Conservation (phyloP, 1,140 invertebrate genomes). For the Panulirus ornatus region DNA sequence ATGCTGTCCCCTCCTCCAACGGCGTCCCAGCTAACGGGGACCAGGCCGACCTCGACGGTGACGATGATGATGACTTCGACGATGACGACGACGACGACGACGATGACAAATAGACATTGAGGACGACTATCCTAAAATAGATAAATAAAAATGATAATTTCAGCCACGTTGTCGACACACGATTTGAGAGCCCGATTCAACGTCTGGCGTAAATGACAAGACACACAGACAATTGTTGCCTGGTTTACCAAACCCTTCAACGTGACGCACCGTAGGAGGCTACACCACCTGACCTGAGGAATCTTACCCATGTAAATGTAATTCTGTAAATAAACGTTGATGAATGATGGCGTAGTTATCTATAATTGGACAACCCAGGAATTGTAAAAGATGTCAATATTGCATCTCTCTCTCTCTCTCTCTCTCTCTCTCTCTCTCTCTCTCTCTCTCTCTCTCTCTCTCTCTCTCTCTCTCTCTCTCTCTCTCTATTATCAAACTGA, state of each 20-base stretch:
- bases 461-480: neutral
- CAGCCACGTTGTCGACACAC: too few species aligned
- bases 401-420: neutral
- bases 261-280: too few species aligned
- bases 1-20: slow-evolving; percentile 54
- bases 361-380: neutral
- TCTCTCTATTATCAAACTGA: neutral
- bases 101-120: neutral
- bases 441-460: slow-evolving; percentile 1
- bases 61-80: slow-evolving; percentile 31
- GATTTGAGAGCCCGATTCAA: too few species aligned
- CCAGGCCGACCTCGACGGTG: slow-evolving; percentile 50
- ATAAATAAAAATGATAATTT: neutral
- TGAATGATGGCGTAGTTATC: neutral
- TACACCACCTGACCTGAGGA: neutral
- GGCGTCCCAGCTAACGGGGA: slow-evolving; percentile 39
- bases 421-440: neutral
- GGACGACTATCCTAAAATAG: too few species aligned
- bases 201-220: too few species aligned
- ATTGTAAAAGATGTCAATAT: neutral
- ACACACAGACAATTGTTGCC: neutral
- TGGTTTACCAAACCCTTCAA: too few species aligned
- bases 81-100: slow-evolving; percentile 26
- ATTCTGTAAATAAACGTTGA: neutral
- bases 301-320: neutral